Evolutionary conservation across 2,797 vertebrate genomes (phyloP), one percentile per base, ranked within the genome.

Genomic region (Enteromius radiatus): DNA sequence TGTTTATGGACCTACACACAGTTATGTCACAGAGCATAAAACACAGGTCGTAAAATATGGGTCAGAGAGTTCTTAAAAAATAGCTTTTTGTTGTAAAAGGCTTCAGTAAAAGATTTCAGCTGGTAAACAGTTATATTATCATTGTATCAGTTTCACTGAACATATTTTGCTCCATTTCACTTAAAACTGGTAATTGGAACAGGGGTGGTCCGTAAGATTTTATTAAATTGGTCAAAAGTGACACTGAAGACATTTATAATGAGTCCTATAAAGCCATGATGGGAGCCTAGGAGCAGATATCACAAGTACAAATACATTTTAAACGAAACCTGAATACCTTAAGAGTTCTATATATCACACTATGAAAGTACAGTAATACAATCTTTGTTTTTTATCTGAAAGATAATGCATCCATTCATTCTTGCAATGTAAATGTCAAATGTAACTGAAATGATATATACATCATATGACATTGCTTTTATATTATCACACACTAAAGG

Each of bases 1-100:
- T 61, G 76, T 86, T 86, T 88, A 82, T 70, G 85, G 81, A 83
- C 84, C 82, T 78, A 68, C 41, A 47, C 19, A 74, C 19, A 73
- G 67, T 81, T 71, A 89, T 81, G 19, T 21, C 47, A 47, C 41
- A 15, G 33, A 68, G 38, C 11, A 54, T 28, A 26, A 67, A 70
- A 31, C 41, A 63, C 2, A 14, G 68, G 41, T 61, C 0, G n/a
- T 73, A 80, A 71, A 68, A 81, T 59, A 33, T 71, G 36, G 19
- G 52, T 33, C 52, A 45, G 38, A 59, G 11, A 70, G 17, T 3
- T 17, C 38, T 70, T 71, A 45, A 15, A 38, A 59, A 17, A 33
- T n/a, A 31, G 49, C 12, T 43, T 28, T 59, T 52, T 10, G 3
- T 69, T 78, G 52, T 43, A 41, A 38, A 78, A 54, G 28, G 14